A percentile compares a stretch with the other conserved stretches of the same genome.
Conservation (phyloP, 1,140 invertebrate genomes). For the Zaprionus camerounensis region DNA sequence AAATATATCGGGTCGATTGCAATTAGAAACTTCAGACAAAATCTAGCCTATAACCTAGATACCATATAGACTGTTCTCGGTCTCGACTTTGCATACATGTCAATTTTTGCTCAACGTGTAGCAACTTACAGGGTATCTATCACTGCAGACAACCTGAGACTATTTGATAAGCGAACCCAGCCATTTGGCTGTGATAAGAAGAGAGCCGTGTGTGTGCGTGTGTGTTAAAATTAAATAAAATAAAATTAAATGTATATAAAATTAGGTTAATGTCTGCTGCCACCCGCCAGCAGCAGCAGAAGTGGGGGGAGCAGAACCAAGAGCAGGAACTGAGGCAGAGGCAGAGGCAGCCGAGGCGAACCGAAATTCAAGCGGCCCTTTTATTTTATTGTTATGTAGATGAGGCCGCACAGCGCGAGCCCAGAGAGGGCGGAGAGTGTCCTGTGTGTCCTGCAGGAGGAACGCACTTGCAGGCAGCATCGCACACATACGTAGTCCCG, state of each 20-base stretch:
- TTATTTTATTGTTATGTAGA: slow-evolving; percentile 84
- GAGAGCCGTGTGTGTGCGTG: slow-evolving; percentile 33
- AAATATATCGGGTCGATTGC: too few relatives aligned
- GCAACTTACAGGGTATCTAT: not conserved
- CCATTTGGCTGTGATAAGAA: slow-evolving; percentile 17
- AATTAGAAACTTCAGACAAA: too few relatives aligned
- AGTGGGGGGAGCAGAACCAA: slow-evolving; percentile 1
- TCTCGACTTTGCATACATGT: too few relatives aligned
- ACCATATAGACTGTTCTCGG: too few relatives aligned
- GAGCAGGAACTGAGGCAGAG: not conserved
- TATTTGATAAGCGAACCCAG: slow-evolving; percentile 11
- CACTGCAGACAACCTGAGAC: not conserved
- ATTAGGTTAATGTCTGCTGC: slow-evolving; percentile 71
- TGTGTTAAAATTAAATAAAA: slow-evolving; percentile 83
- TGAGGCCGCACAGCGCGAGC: slow-evolving; percentile 55
- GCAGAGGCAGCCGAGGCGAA: slow-evolving; percentile 6
- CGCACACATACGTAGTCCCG: slow-evolving; percentile 47
- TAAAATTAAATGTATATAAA: slow-evolving; percentile 82
- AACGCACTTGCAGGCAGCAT: slow-evolving; percentile 62
- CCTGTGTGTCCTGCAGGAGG: slow-evolving; percentile 20
- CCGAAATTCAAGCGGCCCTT: slow-evolving; percentile 40
- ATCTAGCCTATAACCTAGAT: too few relatives aligned
- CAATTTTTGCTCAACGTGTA: not conserved
- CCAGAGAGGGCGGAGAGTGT: slow-evolving; percentile 24
- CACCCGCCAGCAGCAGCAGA: slow-evolving; percentile 24